A percentile compares a stretch with the other conserved stretches of the same genome.
Evolutionary conservation across 2,797 vertebrate species (phyloP).

Genomic region (Spinibarbus caldwelli): DNA sequence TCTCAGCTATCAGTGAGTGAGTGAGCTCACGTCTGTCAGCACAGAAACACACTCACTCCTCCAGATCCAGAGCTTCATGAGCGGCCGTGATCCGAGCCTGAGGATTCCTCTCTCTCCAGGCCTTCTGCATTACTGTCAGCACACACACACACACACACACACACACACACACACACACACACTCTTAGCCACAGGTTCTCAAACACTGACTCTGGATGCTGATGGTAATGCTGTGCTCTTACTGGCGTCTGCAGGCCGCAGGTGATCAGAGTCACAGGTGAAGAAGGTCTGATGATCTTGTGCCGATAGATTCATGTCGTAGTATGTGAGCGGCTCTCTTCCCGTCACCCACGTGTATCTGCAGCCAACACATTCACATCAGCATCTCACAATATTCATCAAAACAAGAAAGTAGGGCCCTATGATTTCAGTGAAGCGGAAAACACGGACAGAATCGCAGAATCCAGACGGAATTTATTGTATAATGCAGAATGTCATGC

Average conservation of each 20-base stretch:
- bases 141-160: constrained; percentile 65
- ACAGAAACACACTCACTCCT: constrained; percentile 85
- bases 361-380: constrained; percentile 95
- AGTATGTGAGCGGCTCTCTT: constrained; percentile 96
- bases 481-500: no score
- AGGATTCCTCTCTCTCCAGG: constrained; percentile 97
- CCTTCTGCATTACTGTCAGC: constrained; percentile 95
- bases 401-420: background rate
- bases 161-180: no score
- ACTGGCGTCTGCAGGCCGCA: constrained; percentile 97
- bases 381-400: background rate
- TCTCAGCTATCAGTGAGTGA: background rate
- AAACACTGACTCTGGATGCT: background rate
- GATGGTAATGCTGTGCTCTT: constrained; percentile 64
- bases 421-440: no score
- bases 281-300: constrained; percentile 99
- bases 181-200: background rate
- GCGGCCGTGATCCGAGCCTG: constrained; percentile 97
- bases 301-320: constrained; percentile 98
- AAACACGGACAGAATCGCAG: no score
- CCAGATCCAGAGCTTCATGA: constrained; percentile 95
- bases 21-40: background rate
- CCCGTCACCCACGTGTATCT: constrained; percentile 99
- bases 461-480: no score
- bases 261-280: constrained; percentile 94